A percentile compares a stretch with the other conserved stretches of the same genome.
Evolutionary conservation across 2,888 invertebrate species (phyloP).

Genomic region (Argynnis bischoffii): DNA sequence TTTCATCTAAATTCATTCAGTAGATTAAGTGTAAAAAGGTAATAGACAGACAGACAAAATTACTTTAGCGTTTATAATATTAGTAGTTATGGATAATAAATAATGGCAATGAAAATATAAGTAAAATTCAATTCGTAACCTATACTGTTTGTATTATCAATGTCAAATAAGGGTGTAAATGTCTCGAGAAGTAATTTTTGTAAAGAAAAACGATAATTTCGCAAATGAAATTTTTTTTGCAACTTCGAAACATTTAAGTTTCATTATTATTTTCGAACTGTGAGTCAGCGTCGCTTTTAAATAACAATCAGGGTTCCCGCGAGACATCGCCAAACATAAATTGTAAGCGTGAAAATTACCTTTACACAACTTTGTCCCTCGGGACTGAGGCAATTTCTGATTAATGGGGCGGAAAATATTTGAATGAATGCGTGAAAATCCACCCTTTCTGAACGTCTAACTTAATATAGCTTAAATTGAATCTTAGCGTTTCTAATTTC

Average conservation of each 20-base stretch:
- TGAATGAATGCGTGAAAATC: constrained; percentile 14
- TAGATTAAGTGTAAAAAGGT: no score
- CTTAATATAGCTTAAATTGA: background rate
- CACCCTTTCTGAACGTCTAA: constrained; percentile 3
- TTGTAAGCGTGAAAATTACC: constrained; percentile 33
- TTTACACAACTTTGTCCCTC: constrained; percentile 22
- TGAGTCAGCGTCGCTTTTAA: constrained; percentile 13
- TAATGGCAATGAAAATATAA: no score
- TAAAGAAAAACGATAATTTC: no score
- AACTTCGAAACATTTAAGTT: constrained; percentile 8
- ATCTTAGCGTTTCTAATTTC: background rate
- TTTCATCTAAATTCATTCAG: no score
- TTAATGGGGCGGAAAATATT: constrained; percentile 23
- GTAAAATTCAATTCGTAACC: no score
- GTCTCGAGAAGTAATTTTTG: no score
- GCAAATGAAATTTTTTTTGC: no score
- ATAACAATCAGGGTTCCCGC: constrained; percentile 21
- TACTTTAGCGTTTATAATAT: no score
- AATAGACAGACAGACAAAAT: no score
- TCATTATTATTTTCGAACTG: constrained; percentile 11
- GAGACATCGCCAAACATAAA: constrained; percentile 26
- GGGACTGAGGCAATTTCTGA: constrained; percentile 24
- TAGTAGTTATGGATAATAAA: no score
- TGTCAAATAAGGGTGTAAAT: no score
- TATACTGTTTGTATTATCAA: no score